These are phyloP conservation scores for Mormyrus proboscirostris DNA, from an alignment of 2,797 vertebrate genomes.

Conservation along the genomic window DNA sequence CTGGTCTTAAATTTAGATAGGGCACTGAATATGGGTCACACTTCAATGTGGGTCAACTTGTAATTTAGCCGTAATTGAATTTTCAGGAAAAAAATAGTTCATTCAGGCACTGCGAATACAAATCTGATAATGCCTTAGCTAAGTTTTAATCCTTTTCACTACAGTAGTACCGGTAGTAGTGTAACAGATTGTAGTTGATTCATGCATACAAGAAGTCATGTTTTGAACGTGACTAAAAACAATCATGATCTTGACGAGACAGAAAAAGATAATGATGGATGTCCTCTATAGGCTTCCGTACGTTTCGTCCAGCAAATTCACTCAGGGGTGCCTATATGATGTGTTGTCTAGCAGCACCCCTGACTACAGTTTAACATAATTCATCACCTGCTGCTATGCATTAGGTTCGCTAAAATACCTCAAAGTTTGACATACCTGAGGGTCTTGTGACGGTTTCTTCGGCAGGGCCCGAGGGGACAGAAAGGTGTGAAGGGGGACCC, in stretches of 20 bases:
- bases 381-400: not conserved
- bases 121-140: not conserved
- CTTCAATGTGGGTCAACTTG: not conserved
- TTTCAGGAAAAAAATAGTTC: not conserved
- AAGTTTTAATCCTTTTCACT: not conserved
- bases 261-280: not conserved
- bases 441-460: not conserved
- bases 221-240: not conserved
- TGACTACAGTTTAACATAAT: not conserved
- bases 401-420: not conserved
- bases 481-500: not conserved
- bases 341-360: not conserved
- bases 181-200: not conserved
- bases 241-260: not conserved
- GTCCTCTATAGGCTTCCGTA: not conserved
- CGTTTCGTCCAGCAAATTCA: not conserved
- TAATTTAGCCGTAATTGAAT: not conserved
- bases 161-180: not conserved
- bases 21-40: not conserved
- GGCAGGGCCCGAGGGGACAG: not conserved
- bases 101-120: not conserved
- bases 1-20: not conserved
- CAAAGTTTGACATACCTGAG: not conserved
- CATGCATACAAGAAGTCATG: not conserved
- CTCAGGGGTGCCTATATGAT: not conserved